Base-by-base conservation (phyloP, 2,888 invertebrate species). In the Epiblema foenella region DNA sequence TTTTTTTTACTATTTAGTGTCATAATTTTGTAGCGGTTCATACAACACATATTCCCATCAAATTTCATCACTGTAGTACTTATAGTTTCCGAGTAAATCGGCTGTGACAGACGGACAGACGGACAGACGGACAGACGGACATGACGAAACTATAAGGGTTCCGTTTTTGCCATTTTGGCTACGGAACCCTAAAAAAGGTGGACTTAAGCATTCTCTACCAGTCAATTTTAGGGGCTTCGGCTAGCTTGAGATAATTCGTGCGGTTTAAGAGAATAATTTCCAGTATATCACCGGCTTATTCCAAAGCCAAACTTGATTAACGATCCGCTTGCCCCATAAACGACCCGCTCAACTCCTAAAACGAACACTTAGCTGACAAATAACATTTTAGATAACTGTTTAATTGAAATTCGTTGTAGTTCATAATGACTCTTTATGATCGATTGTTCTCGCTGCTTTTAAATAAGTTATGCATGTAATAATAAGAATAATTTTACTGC, bases 291-390 rank as follows among this genome's bases (percentile, higher is more conserved):
- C 37, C 18, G 15, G 20, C 63, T 73, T 67, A 68, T 69, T 60
- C 73, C 66, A 67, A 74, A 70, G 65, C 65, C 70, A 72, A 78
- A 80, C 78, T 77, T 69, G 74, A 76, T 78, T 76, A 78, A 77
- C 74, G 69, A 63, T 74, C 74, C 59, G 70, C 66, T 2, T 73
- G 67, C 73, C 46, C 59, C 65, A 52, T 65, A 69, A 64, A 58
- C 57, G 69, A 51, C 51, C 64, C 52, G 59, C 59, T 46, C 33
- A 65, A 70, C 52, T 63, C 51, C 52, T 52, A 58, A 69, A 69
- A 39, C 58, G 58, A 60, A 70, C 42, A 37, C 58, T 39, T 59
- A 59, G 52, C 65, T 59, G 69, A 70, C 59, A 65, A 70, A 70
- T 70, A 42, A 52, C 59, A 70, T 54, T 70, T 70, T 54, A 59